Evolutionary conservation across 2,113 vertebrate species (phyloP), one percentile per base, ranked within the genome.

Genomic region (Diadophis punctatus): DNA sequence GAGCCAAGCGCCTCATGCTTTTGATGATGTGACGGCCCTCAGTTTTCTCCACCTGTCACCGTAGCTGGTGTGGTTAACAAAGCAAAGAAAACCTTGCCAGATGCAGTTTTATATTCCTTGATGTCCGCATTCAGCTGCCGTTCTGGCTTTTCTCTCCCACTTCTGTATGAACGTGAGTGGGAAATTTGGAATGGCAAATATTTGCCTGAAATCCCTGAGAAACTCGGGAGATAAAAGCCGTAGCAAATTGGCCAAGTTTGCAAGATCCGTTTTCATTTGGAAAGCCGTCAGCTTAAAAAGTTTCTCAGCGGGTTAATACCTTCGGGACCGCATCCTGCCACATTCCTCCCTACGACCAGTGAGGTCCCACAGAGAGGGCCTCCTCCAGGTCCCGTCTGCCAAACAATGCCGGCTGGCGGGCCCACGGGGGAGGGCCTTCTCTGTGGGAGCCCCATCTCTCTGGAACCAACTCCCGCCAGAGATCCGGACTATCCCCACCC

Each of bases 271-370:
- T 86, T 91, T 91, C 94, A 34, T 63, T 95, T 7, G 0, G 93
- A 93, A 93, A 74, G 93, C 91, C 93, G 86, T 96, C 96, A 96
- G 93, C 95, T 95, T 94, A 96, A 96, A 96, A 93, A 93, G 90
- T 4, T 68, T 88, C 93, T 90, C 96, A 93, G 93, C 96, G 95
- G 96, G 93, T 96, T 96, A 95, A n/a, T n/a, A n/a, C n/a, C n/a
- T n/a, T n/a, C n/a, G n/a, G n/a, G n/a, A n/a, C n/a, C n/a, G n/a
- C n/a, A n/a, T n/a, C n/a, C n/a, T n/a, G n/a, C n/a, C n/a, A n/a
- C n/a, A n/a, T n/a, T n/a, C n/a, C n/a, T n/a, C n/a, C n/a, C n/a
- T n/a, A n/a, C n/a, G n/a, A n/a, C n/a, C n/a, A n/a, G n/a, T n/a
- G n/a, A n/a, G n/a, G n/a, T n/a, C n/a, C n/a, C n/a, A n/a, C n/a